Conservation (phyloP, 2,113 vertebrate genomes). For the Pantherophis guttatus region DNA sequence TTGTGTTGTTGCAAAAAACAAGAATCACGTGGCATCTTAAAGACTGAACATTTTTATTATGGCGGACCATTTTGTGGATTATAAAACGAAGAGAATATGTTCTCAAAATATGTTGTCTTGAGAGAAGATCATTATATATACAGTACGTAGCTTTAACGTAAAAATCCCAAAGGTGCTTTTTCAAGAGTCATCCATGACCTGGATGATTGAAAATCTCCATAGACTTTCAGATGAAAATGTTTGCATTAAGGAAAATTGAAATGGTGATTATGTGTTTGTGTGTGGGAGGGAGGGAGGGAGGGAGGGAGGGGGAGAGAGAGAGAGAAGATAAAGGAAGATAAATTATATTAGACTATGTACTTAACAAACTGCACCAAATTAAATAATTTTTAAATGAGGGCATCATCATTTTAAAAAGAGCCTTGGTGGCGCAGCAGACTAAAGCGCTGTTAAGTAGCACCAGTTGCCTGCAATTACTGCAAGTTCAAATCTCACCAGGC, state of each 20-base stretch:
- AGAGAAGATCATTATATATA: background rate
- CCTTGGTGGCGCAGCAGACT: too few species aligned
- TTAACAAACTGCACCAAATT: background rate
- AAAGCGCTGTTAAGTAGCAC: too few species aligned
- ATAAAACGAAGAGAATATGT: background rate
- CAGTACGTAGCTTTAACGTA: background rate
- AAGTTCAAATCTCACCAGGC: too few species aligned
- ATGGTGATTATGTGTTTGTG: background rate
- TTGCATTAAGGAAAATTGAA: background rate
- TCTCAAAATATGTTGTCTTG: background rate
- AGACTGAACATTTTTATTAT: background rate
- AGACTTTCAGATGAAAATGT: background rate
- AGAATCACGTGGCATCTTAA: background rate
- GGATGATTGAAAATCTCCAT: too few species aligned
- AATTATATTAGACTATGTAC: background rate
- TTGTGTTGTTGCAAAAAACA: background rate
- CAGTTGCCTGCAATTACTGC: too few species aligned
- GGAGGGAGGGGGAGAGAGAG: too few species aligned
- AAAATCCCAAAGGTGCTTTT: background rate
- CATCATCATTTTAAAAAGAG: background rate
- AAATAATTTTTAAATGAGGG: background rate
- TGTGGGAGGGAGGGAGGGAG: background rate
- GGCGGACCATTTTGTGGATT: background rate
- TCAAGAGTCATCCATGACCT: too few species aligned
- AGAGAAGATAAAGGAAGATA: background rate